Evolutionary conservation across 2,113 vertebrate species (phyloP).

Genomic region (Xenopus borealis): DNA sequence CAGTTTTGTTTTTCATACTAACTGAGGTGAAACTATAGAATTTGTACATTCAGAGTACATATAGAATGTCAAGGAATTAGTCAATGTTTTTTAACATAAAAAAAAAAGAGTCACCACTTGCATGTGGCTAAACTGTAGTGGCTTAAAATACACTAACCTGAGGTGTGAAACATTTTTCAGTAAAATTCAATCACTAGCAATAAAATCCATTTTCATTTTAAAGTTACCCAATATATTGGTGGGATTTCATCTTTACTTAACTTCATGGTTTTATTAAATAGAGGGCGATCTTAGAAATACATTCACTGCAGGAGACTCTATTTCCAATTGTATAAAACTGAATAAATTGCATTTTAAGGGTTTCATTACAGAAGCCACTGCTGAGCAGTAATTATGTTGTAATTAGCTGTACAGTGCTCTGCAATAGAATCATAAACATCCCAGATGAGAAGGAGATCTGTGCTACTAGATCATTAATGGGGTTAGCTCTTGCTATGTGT

Average conservation of each 20-base stretch:
- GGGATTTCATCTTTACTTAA: neutral
- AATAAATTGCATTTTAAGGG: conserved; percentile 40
- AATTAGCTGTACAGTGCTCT: conserved; percentile 37
- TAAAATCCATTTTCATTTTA: conserved; percentile 23
- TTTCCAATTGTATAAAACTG: conserved; percentile 34
- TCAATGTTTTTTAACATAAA: too few species aligned
- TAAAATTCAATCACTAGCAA: neutral
- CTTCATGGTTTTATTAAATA: conserved; percentile 29
- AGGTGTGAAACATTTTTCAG: too few species aligned
- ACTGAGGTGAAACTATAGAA: too few species aligned
- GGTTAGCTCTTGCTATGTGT: too few species aligned
- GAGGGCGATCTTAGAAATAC: conserved; percentile 16
- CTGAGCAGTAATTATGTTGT: conserved; percentile 41
- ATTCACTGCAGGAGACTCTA: conserved; percentile 27
- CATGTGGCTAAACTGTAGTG: too few species aligned
- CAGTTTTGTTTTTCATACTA: too few species aligned
- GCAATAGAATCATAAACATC: conserved; percentile 10
- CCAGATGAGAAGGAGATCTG: neutral
- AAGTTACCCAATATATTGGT: conserved; percentile 15
- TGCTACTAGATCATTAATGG: too few species aligned
- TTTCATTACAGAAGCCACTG: conserved; percentile 20
- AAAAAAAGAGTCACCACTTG: too few species aligned
- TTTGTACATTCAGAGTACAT: too few species aligned
- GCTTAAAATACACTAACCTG: too few species aligned
- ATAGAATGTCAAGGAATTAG: too few species aligned